These are phyloP conservation scores for Augochlora pura DNA, from an alignment of 1,140 invertebrate genomes.

Conservation along the genomic window DNA sequence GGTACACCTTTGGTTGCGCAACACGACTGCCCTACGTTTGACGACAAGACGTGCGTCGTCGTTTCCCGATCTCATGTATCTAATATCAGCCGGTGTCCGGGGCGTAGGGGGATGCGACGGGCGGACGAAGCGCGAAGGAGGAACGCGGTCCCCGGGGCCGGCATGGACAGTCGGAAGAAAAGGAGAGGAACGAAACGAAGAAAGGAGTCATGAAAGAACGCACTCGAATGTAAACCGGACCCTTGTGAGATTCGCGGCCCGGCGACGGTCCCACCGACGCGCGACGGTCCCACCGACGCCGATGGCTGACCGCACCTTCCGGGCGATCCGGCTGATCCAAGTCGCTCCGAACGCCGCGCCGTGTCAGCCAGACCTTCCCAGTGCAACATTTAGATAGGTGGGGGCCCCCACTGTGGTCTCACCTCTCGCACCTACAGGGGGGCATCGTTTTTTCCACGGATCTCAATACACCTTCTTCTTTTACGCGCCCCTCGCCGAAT, in stretches of 20 bases:
- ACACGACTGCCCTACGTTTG: slow-evolving; percentile 51
- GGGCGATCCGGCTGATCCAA: slow-evolving; percentile 68
- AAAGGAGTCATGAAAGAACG: slow-evolving; percentile 69
- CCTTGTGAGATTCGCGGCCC: slow-evolving; percentile 79
- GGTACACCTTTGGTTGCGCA: slow-evolving; percentile 57
- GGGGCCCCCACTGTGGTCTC: background rate
- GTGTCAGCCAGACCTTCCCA: slow-evolving; percentile 33
- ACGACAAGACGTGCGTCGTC: slow-evolving; percentile 41
- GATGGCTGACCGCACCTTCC: slow-evolving; percentile 79
- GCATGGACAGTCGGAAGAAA: slow-evolving; percentile 15
- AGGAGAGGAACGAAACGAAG: slow-evolving; percentile 60
- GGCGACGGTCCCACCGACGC: slow-evolving; percentile 76
- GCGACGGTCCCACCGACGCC: slow-evolving; percentile 77
- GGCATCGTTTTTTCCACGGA: slow-evolving; percentile 5
- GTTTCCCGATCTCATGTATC: slow-evolving; percentile 62
- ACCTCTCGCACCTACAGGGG: background rate
- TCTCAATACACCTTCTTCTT: slow-evolving; percentile 29
- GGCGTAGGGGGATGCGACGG: background rate
- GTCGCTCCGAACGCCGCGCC: slow-evolving; percentile 27
- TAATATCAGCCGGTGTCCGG: slow-evolving; percentile 48
- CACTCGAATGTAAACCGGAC: slow-evolving; percentile 79
- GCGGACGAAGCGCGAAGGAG: background rate
- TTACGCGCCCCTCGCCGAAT: background rate
- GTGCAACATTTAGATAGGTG: slow-evolving; percentile 45
- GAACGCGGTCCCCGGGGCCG: slow-evolving; percentile 6